Percentiles rank a stretch among this genome's conserved stretches.
These are phyloP conservation scores for Smithornis capensis DNA, from an alignment of 2,113 vertebrate genomes.

Conservation along the genomic window DNA sequence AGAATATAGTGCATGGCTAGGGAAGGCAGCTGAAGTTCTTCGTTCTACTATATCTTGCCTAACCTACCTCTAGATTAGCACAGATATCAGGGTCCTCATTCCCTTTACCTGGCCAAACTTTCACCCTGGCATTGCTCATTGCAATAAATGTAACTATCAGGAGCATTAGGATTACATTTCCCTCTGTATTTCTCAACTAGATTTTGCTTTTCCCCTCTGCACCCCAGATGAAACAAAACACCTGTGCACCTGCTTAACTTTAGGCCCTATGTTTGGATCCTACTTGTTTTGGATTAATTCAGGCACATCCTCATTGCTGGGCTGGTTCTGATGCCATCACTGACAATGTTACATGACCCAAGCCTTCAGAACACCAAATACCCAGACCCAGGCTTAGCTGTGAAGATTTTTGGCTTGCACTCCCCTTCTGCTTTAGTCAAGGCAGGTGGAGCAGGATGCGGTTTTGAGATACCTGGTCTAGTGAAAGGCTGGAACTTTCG, in stretches of 20 bases:
- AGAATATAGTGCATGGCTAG: background rate
- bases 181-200: background rate
- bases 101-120: background rate
- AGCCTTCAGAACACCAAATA: background rate
- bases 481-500: background rate
- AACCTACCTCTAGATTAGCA: background rate
- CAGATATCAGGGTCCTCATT: background rate
- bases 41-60: background rate
- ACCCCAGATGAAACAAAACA: background rate
- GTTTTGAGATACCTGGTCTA: background rate
- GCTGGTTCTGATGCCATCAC: background rate
- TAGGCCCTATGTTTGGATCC: background rate
- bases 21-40: background rate
- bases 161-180: background rate
- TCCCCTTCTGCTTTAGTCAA: background rate
- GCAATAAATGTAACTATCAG: background rate
- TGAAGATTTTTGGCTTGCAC: background rate
- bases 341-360: accelerated
- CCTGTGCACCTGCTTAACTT: background rate
- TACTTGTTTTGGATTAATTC: background rate
- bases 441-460: background rate
- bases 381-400: background rate
- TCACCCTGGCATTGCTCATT: background rate
- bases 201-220: background rate
- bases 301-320: background rate